Base-by-base conservation (phyloP, 2,797 vertebrate species). In the Parauchenoglanis punctatus region DNA sequence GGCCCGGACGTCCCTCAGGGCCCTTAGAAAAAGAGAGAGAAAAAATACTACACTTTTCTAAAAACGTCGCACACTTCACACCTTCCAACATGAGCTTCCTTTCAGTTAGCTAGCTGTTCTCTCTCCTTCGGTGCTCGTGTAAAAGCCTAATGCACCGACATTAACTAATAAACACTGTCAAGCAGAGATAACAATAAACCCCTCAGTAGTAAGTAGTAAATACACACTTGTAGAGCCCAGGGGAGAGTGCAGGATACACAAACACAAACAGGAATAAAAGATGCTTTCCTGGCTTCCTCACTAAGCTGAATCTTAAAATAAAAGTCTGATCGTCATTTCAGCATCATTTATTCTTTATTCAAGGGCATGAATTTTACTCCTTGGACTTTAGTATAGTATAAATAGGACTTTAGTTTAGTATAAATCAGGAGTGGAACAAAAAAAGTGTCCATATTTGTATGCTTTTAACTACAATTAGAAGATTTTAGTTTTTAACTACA, bases 1-100 rank as follows among this genome's bases (percentile, higher is more conserved):
- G 93, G 77, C 98, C 98, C 10, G 96, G 94, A 58, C 94, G 95
- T 85, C 98, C 98, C 23, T 93, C 92, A 23, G 97, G 96, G 82
- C 97, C 97, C 98, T 98, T 88, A 76, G 25, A 88, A 82, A 40
- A 23, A 56, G 81, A 81, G 20, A 67, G 83, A 40, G 84, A 67
- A n/a, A 61, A 61, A 3, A 65, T 13, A 25, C 44, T 73, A 86
- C 52, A 40, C 54, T 78, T 56, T 86, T 84, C 76, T 49, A 83
- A 91, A 90, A 91, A 89, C 88, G 87, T 88, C 83, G 81, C 59
- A 89, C 82, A 85, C 81, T 78, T 78, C 59, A 86, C 85, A 76
- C 89, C 83, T 72, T 46, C 89, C 82, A 91, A 61, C 85, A 67
- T 23, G 49, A 49, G 7, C 44, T 54, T 87, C 86, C 87, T 88